Evolutionary conservation across 2,888 invertebrate species (phyloP).

Genomic region (Stictocephala bisonia): DNA sequence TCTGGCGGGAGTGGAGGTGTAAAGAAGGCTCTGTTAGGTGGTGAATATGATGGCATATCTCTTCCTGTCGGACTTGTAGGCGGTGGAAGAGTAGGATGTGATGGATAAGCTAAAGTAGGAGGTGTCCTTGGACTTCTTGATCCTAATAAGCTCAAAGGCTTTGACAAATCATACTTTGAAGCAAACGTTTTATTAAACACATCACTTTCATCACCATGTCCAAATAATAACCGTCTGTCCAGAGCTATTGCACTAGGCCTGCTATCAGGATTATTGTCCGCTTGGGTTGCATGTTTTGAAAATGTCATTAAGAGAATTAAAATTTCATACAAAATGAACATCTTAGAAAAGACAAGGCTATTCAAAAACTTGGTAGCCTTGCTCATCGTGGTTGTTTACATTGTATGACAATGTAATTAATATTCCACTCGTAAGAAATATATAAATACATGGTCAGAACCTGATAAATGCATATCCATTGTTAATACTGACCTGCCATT

Average conservation of each 20-base stretch:
- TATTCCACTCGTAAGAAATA: background rate
- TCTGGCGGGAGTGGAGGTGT: constrained; percentile 88
- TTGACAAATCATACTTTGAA: constrained; percentile 55
- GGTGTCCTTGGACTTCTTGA: constrained; percentile 73
- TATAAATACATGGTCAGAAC: background rate
- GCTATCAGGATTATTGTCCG: constrained; percentile 43
- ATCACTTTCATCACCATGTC: constrained; percentile 55
- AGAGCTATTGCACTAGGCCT: constrained; percentile 49
- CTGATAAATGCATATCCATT: background rate
- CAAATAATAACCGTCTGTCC: constrained; percentile 54
- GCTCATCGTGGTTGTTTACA: constrained; percentile 29
- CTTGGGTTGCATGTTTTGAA: constrained; percentile 33
- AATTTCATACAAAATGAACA: constrained; percentile 21
- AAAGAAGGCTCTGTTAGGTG: constrained; percentile 78
- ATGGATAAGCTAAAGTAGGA: constrained; percentile 67
- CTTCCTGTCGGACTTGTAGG: constrained; percentile 56
- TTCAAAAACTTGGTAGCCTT: constrained; percentile 15
- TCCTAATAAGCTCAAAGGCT: constrained; percentile 49
- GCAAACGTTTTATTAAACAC: constrained; percentile 58
- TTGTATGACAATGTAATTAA: constrained; percentile 5
- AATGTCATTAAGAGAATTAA: constrained; percentile 37
- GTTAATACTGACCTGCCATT: no score
- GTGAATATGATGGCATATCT: constrained; percentile 79
- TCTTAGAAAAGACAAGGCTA: constrained; percentile 25
- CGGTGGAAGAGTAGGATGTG: constrained; percentile 69